phyloP scores from a whole-genome alignment of 2,797 vertebrate species.

The Alca torda region DNA sequence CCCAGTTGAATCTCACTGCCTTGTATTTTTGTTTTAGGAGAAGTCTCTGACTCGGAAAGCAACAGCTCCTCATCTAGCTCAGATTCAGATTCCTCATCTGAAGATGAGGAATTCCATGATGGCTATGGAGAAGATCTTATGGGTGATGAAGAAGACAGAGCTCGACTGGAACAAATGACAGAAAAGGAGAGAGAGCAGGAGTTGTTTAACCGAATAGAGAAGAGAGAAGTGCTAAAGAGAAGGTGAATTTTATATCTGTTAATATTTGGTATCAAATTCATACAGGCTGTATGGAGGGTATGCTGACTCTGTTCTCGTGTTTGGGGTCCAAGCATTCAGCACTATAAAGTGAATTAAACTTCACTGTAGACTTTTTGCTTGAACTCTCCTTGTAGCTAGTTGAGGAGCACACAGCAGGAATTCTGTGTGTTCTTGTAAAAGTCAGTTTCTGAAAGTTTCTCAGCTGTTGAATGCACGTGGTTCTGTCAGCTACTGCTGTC shows the following conservation, averaged over 20 bases:
- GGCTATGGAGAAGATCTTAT: slow-evolving; percentile 97
- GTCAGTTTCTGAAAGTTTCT: neutral
- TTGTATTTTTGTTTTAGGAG: slow-evolving; percentile 79
- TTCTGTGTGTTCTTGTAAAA: neutral
- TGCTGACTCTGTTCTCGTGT: neutral
- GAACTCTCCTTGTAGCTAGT: neutral
- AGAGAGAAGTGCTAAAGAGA: slow-evolving; percentile 96
- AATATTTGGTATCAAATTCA: neutral
- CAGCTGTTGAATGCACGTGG: accelerated
- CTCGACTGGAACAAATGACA: slow-evolving; percentile 97
- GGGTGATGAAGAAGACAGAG: slow-evolving; percentile 96
- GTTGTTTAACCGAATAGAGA: slow-evolving; percentile 97
- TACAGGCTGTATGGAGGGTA: neutral
- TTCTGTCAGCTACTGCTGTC: neutral
- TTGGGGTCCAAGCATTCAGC: neutral
- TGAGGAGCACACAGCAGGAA: neutral
- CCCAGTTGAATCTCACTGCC: neutral
- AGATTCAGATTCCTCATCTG: slow-evolving; percentile 93
- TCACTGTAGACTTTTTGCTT: neutral
- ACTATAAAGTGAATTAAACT: neutral
- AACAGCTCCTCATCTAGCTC: slow-evolving; percentile 97
- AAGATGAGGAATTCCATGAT: slow-evolving; percentile 96
- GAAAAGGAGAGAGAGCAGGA: slow-evolving; percentile 98
- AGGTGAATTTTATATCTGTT: slow-evolving; percentile 78
- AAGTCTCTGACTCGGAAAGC: slow-evolving; percentile 97